Conservation (phyloP, 2,797 vertebrate genomes). For the Myotis pilosus region DNA sequence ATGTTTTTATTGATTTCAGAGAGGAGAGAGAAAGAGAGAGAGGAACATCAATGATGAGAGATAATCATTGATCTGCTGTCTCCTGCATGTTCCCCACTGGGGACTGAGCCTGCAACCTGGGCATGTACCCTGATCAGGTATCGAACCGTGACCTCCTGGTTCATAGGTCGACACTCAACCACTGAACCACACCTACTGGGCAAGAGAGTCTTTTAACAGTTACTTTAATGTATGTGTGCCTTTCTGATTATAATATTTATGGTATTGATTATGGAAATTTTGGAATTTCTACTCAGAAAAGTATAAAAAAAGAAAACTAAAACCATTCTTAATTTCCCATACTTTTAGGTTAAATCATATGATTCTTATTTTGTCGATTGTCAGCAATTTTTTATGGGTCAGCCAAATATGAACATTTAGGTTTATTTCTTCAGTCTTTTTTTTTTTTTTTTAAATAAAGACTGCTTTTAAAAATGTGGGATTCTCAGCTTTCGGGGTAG, state of each 20-base stretch:
- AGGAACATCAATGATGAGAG: too few relatives aligned
- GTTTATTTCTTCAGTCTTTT: not conserved
- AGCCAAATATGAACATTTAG: not conserved
- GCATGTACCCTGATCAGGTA: too few relatives aligned
- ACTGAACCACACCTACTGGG: too few relatives aligned
- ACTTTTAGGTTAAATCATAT: not conserved
- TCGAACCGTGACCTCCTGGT: too few relatives aligned
- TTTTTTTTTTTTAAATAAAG: not conserved
- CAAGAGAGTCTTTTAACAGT: not conserved
- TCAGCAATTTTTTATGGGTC: not conserved
- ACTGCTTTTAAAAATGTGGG: not conserved
- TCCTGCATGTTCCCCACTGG: too few relatives aligned
- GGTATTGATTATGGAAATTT: not conserved
- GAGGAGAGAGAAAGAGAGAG: too few relatives aligned
- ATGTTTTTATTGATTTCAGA: too few relatives aligned
- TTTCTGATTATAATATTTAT: conserved; percentile 18
- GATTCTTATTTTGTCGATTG: not conserved
- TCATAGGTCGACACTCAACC: too few relatives aligned
- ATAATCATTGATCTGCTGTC: too few relatives aligned
- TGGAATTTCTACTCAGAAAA: conserved; percentile 7
- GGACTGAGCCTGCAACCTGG: too few relatives aligned
- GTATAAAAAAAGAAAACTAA: conserved; percentile 12
- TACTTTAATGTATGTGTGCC: not conserved
- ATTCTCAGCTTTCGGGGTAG: not conserved
- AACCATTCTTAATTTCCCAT: not conserved